Percentiles rank a stretch among this genome's conserved stretches.
Conservation (phyloP, 2,888 invertebrate genomes). For the Busseola fusca region DNA sequence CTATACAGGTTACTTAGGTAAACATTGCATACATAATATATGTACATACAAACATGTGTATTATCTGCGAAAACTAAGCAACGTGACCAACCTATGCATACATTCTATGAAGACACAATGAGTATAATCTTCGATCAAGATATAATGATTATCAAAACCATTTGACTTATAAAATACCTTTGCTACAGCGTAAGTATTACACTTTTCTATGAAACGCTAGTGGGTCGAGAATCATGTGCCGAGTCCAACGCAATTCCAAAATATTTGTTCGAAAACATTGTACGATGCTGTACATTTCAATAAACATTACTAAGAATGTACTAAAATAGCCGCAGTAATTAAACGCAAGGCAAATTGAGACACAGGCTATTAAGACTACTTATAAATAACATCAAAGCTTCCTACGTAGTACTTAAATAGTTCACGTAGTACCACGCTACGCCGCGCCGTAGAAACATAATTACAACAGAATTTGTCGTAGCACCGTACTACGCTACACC, state of each 20-base stretch:
- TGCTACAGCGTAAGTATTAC: too few relatives aligned
- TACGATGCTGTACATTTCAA: background rate
- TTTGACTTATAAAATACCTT: background rate
- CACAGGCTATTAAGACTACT: conserved; percentile 25
- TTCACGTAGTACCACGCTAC: conserved; percentile 63
- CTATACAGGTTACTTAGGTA: conserved; percentile 26
- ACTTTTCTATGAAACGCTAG: too few relatives aligned
- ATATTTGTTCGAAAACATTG: background rate
- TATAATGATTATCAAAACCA: background rate
- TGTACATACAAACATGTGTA: background rate
- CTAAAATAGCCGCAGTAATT: conserved; percentile 29
- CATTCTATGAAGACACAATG: background rate
- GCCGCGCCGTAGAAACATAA: conserved; percentile 68
- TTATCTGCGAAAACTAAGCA: conserved; percentile 9
- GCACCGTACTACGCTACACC: conserved; percentile 64
- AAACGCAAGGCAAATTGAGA: conserved; percentile 26
- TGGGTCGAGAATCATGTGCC: too few relatives aligned
- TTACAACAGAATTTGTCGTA: conserved; percentile 64
- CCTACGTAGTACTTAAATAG: conserved; percentile 53
- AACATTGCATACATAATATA: conserved; percentile 10
- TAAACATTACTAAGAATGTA: conserved; percentile 9
- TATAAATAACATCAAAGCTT: conserved; percentile 37
- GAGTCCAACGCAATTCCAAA: background rate
- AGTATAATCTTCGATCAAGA: background rate
- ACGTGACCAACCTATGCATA: conserved; percentile 2